Evolutionary conservation across 2,797 vertebrate genomes (phyloP).

Genomic region (Hybognathus amarus): DNA sequence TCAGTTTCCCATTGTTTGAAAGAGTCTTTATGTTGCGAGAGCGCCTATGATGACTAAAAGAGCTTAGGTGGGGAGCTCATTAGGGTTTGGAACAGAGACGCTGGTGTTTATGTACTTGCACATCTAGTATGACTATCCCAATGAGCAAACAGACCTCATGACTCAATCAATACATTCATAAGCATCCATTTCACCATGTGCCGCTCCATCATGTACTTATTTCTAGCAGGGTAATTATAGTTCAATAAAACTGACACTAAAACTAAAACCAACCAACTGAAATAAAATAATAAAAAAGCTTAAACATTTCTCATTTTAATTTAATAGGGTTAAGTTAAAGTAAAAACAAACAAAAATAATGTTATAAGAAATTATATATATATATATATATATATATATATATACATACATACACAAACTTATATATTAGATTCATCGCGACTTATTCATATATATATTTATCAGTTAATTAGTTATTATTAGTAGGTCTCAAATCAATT

Average conservation of each 20-base stretch:
- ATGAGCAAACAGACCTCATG: slow-evolving; percentile 13
- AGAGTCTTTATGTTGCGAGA: background rate
- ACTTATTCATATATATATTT: too few relatives aligned
- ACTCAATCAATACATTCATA: slow-evolving; percentile 67
- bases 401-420: too few relatives aligned
- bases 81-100: slow-evolving; percentile 13
- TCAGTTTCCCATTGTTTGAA: background rate
- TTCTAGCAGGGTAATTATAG: slow-evolving; percentile 18
- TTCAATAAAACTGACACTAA: background rate
- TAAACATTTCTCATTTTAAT: background rate
- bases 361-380: too few relatives aligned
- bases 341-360: background rate
- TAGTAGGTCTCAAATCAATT: background rate
- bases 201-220: slow-evolving; percentile 65
- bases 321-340: background rate
- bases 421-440: too few relatives aligned
- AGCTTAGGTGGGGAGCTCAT: background rate
- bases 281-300: background rate
- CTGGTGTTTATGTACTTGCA: slow-evolving; percentile 23
- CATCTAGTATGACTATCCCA: slow-evolving; percentile 18
- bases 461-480: background rate
- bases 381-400: too few relatives aligned
- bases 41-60: background rate
- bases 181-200: slow-evolving; percentile 61
- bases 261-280: background rate